Conservation (phyloP, 1,140 invertebrate genomes). For the Patella vulgata region DNA sequence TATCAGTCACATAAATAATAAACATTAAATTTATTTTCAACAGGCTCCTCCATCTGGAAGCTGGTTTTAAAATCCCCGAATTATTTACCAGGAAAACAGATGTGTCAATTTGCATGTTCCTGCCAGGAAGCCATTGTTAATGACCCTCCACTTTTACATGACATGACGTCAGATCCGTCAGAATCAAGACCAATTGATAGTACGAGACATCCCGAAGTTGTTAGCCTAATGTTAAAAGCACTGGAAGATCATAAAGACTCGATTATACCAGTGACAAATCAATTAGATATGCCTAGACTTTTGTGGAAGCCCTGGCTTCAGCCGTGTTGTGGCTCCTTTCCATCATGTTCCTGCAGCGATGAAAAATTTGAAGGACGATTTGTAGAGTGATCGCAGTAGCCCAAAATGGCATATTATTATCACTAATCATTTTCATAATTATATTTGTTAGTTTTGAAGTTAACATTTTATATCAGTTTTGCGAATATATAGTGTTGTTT, state of each 20-base stretch:
- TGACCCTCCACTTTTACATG: constrained; percentile 44
- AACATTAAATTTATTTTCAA: constrained; percentile 3
- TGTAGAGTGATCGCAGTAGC: no score
- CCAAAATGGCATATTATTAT: no score
- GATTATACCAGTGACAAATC: constrained; percentile 30
- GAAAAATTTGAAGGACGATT: no score
- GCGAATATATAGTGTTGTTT: no score
- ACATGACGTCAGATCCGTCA: constrained; percentile 41
- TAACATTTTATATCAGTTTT: no score
- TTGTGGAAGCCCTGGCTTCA: constrained; percentile 55
- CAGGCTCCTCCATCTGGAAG: constrained; percentile 42
- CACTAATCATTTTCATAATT: no score
- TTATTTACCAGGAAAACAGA: constrained; percentile 43
- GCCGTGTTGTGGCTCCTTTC: constrained; percentile 48
- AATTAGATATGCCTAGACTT: constrained; percentile 49
- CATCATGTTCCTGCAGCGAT: no score
- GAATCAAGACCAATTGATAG: constrained; percentile 33
- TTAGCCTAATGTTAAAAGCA: constrained; percentile 31
- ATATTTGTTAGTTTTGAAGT: no score
- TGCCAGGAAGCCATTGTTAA: constrained; percentile 41
- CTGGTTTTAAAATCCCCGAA: constrained; percentile 42
- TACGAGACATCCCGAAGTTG: constrained; percentile 21
- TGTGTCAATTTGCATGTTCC: constrained; percentile 47
- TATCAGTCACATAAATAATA: no score
- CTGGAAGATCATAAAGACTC: constrained; percentile 12